phyloP scores from a whole-genome alignment of 2,113 vertebrate genomes.

The Hydrolagus affinis region DNA sequence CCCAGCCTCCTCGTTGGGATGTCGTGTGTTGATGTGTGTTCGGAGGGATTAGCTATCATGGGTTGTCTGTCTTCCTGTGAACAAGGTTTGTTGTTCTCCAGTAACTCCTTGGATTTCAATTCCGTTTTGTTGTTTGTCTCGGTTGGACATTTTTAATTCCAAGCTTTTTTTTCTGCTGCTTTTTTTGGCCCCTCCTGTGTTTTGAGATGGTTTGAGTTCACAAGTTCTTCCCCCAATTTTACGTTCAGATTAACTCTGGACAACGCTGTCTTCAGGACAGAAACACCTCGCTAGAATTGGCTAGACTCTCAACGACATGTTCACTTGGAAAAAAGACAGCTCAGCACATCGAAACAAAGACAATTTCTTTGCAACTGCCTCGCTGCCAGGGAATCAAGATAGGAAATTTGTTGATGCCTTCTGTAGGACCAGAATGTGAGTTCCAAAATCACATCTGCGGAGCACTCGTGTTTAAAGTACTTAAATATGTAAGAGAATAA shows the following conservation, averaged over 20 bases:
- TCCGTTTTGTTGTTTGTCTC: slow-evolving; percentile 36
- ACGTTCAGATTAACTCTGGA: neutral
- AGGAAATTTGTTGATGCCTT: neutral
- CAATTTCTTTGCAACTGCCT: neutral
- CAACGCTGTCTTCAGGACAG: too few species aligned
- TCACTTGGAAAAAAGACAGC: neutral
- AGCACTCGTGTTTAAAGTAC: neutral
- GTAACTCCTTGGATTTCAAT: slow-evolving; percentile 36
- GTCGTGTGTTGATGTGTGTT: slow-evolving; percentile 40
- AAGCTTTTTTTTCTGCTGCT: neutral
- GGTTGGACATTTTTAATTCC: neutral
- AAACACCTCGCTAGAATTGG: too few species aligned
- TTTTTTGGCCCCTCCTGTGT: neutral
- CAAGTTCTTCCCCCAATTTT: neutral
- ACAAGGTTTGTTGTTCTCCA: slow-evolving; percentile 65
- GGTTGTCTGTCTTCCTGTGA: slow-evolving; percentile 66
- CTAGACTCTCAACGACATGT: neutral
- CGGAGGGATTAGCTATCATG: slow-evolving; percentile 65
- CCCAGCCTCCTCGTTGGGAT: slow-evolving; percentile 43
- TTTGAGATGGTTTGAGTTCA: neutral
- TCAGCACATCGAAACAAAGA: neutral
- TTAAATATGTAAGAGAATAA: neutral
- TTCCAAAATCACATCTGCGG: neutral
- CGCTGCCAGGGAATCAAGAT: neutral
- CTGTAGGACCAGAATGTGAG: neutral